Percentiles rank a stretch among this genome's conserved stretches.
phyloP scores from a whole-genome alignment of 2,113 vertebrate species.

The Fregata magnificens region DNA sequence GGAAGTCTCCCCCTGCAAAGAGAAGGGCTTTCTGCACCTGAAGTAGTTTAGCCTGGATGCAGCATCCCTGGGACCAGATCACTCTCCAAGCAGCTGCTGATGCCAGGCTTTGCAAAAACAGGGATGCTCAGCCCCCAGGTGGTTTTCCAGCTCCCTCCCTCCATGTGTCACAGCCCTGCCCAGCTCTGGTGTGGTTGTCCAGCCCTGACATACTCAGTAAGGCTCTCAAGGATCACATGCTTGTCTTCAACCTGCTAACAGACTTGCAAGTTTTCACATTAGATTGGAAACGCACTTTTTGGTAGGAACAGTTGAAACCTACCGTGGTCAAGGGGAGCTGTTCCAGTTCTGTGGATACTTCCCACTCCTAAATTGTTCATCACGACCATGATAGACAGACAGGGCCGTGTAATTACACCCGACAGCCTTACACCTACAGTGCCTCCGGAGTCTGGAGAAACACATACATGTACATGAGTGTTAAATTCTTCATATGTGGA shows the following conservation, averaged over 20 bases:
- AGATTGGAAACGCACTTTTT: not conserved
- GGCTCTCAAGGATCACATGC: not conserved
- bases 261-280: not conserved
- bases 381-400: not conserved
- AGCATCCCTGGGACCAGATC: not conserved
- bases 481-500: not conserved
- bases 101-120: not conserved
- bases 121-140: not conserved
- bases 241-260: not conserved
- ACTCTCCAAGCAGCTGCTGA: accelerated
- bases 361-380: not conserved
- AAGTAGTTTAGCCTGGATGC: not conserved
- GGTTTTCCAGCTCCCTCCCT: not conserved
- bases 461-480: not conserved
- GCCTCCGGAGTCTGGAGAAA: not conserved
- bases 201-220: not conserved
- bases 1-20: not conserved
- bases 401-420: not conserved
- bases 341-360: not conserved
- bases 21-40: not conserved
- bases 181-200: not conserved
- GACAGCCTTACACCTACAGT: not conserved
- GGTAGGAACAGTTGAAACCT: not conserved
- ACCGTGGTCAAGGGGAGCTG: not conserved
- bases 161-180: not conserved